These are phyloP conservation scores for Polypedilum vanderplanki DNA, from an alignment of 1,140 invertebrate species.

Conservation along the genomic window DNA sequence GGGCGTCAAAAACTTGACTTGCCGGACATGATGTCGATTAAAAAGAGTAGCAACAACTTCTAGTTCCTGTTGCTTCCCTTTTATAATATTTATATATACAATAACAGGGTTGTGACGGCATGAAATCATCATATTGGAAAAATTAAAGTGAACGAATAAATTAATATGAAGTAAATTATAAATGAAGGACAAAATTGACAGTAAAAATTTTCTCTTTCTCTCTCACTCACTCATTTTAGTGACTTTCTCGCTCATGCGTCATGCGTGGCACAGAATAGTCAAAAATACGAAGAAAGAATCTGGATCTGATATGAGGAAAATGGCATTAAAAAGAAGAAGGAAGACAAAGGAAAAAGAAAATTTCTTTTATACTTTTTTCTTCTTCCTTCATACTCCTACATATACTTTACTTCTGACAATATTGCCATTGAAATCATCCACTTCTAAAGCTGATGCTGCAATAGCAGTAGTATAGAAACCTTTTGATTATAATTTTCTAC, in stretches of 20 bases:
- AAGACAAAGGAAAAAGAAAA: constrained; percentile 6
- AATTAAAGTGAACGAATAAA: not conserved
- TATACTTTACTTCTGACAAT: not conserved
- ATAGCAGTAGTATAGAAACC: not conserved
- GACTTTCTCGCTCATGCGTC: constrained; percentile 16
- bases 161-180: constrained; percentile 27
- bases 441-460: not conserved
- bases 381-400: not conserved
- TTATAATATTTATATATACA: not conserved
- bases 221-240: not conserved
- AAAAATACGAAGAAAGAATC: not conserved
- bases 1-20: not conserved
- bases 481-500: constrained; percentile 26
- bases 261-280: not conserved
- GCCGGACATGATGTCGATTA: not conserved
- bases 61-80: not conserved
- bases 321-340: not conserved
- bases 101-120: not conserved
- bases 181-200: constrained; percentile 23
- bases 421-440: not conserved
- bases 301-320: not conserved
- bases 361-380: not conserved
- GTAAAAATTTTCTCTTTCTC: not conserved
- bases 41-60: not conserved
- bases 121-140: not conserved